These are phyloP conservation scores for Zosterops lateralis DNA, from an alignment of 2,113 vertebrate species.

Conservation along the genomic window DNA sequence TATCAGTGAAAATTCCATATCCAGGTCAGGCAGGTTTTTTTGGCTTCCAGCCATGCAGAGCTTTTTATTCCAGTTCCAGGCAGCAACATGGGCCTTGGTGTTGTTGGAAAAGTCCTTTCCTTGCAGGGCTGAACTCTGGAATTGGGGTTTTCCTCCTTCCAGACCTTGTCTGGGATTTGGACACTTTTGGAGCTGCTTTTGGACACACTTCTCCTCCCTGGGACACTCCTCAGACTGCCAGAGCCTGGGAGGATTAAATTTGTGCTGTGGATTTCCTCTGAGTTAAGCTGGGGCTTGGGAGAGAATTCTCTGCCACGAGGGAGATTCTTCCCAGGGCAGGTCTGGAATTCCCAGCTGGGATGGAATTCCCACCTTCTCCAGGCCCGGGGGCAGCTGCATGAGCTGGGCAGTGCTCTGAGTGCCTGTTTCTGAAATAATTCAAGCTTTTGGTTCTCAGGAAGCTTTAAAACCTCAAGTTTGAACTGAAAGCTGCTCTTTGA, in stretches of 20 bases:
- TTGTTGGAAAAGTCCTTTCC: not conserved
- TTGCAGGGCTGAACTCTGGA: not conserved
- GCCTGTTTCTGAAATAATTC: fast-evolving
- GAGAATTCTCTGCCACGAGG: not conserved
- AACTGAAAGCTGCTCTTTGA: not conserved
- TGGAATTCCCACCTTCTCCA: not conserved
- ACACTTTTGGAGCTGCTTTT: not conserved
- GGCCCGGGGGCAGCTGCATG: not conserved
- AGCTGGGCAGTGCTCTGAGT: not conserved
- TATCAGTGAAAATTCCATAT: not conserved
- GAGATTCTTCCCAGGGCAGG: not conserved
- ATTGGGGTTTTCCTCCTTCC: not conserved
- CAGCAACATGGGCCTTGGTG: not conserved
- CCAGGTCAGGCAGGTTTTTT: not conserved
- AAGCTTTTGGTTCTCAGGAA: not conserved
- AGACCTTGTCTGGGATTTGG: not conserved
- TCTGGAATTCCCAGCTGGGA: not conserved
- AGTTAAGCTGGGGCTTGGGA: not conserved
- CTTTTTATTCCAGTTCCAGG: constrained; percentile 4
- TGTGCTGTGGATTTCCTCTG: not conserved
- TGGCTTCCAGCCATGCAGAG: not conserved
- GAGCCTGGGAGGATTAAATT: not conserved
- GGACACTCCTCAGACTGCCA: not conserved
- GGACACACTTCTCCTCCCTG: not conserved
- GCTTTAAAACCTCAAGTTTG: not conserved